Evolutionary conservation across 1,140 invertebrate genomes (phyloP).

Genomic region (Bombus breviceps): DNA sequence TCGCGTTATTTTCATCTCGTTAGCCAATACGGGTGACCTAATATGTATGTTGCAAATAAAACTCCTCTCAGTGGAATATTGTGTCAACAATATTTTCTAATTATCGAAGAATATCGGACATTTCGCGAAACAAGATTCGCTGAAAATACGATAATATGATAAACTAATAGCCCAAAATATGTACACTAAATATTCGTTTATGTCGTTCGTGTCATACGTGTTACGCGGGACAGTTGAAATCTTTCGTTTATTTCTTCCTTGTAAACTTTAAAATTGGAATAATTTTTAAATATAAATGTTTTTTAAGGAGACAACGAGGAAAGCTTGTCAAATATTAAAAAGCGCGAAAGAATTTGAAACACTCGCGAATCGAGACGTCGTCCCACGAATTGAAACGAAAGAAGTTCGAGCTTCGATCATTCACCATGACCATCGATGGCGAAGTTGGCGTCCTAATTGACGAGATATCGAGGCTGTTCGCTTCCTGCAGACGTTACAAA

Average conservation of each 20-base stretch:
- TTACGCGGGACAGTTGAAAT: neutral
- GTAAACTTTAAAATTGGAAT: neutral
- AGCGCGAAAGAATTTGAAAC: neutral
- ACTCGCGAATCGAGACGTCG: neutral
- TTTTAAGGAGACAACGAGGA: neutral
- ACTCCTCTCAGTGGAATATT: neutral
- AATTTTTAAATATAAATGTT: neutral
- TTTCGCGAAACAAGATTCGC: neutral
- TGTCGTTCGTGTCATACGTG: neutral
- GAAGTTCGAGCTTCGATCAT: neutral
- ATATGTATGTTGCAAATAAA: neutral
- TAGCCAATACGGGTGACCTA: no score
- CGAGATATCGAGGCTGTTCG: conserved; percentile 2
- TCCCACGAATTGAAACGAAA: no score
- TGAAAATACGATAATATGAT: neutral
- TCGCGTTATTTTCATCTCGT: neutral
- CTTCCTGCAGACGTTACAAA: conserved; percentile 21
- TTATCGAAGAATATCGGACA: neutral
- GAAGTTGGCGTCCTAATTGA: conserved; percentile 44
- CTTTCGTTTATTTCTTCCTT: neutral
- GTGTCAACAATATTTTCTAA: conserved; percentile 10
- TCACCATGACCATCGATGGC: conserved; percentile 15
- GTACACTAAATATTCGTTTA: neutral
- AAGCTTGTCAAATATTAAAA: neutral
- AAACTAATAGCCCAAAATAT: neutral